These are phyloP conservation scores for Trididemnum miniatum DNA, from an alignment of 23 tunicate species.

Conservation along the genomic window DNA sequence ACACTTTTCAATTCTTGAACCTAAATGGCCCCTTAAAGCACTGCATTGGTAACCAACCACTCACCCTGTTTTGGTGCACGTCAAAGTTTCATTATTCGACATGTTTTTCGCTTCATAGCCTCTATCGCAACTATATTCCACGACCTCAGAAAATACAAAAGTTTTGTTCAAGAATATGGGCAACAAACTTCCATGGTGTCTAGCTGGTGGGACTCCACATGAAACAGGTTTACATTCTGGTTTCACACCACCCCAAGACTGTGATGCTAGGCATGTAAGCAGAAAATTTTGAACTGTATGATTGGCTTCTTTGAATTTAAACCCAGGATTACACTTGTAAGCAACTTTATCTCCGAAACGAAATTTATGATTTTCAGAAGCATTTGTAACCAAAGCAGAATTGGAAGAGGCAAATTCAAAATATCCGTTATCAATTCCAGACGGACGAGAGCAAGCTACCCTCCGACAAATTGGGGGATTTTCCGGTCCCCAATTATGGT, in stretches of 20 bases:
- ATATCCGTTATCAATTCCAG: conserved; percentile 11
- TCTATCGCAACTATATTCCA: conserved; percentile 34
- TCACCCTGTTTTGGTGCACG: conserved; percentile 45
- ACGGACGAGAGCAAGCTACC: conserved; percentile 28
- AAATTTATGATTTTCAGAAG: neutral
- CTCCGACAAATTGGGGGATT: conserved; percentile 33
- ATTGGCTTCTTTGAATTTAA: neutral
- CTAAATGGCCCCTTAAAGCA: too few species aligned
- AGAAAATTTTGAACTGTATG: neutral
- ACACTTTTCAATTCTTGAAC: too few species aligned
- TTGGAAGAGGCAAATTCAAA: neutral
- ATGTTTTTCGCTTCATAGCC: conserved; percentile 46
- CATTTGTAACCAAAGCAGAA: neutral
- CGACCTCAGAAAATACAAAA: conserved; percentile 22
- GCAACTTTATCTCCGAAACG: conserved; percentile 35
- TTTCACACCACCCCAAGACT: conserved; percentile 25
- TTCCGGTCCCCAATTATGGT: conserved; percentile 47
- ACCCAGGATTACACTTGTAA: conserved; percentile 38
- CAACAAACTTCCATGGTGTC: conserved; percentile 43
- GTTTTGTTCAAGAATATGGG: neutral
- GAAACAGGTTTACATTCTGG: conserved; percentile 56
- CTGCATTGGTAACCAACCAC: too few species aligned
- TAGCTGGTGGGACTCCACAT: conserved; percentile 47
- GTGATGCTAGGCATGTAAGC: neutral
- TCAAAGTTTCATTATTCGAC: conserved; percentile 16